These are phyloP conservation scores for Leptosomus discolor DNA, from an alignment of 2,113 vertebrate genomes.

Conservation along the genomic window DNA sequence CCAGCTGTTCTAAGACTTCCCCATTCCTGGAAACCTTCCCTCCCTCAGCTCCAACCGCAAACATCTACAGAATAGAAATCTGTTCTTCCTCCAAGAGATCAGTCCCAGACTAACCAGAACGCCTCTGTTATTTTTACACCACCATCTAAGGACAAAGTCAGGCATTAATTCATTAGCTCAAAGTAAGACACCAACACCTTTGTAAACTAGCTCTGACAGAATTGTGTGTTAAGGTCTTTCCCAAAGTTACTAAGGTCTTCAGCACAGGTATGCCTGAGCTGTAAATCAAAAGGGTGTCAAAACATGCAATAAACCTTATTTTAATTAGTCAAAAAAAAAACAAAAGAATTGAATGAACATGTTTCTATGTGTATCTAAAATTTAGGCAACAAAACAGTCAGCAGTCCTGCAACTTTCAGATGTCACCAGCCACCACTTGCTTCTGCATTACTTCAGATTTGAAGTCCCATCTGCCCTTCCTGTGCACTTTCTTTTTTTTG, in stretches of 20 bases:
- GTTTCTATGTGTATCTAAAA: background rate
- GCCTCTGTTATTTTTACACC: background rate
- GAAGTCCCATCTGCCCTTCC: background rate
- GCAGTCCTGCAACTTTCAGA: background rate
- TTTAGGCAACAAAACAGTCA: background rate
- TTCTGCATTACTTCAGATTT: background rate
- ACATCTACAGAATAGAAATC: background rate
- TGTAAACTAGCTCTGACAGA: background rate
- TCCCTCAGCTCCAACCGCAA: background rate
- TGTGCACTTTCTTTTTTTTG: background rate
- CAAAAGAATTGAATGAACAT: background rate
- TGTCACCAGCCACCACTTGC: background rate
- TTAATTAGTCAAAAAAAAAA: background rate
- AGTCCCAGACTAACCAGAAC: background rate
- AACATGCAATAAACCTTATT: background rate
- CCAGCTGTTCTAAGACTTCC: background rate
- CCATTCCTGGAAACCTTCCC: background rate
- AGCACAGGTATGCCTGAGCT: background rate
- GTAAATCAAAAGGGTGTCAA: background rate
- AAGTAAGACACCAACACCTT: background rate
- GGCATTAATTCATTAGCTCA: background rate
- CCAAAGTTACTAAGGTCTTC: background rate
- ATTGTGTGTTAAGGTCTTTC: background rate
- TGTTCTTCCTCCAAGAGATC: background rate
- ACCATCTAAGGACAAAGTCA: background rate